These are phyloP conservation scores for Cacoxenus indagator DNA, from an alignment of 2,888 invertebrate genomes.

Conservation along the genomic window DNA sequence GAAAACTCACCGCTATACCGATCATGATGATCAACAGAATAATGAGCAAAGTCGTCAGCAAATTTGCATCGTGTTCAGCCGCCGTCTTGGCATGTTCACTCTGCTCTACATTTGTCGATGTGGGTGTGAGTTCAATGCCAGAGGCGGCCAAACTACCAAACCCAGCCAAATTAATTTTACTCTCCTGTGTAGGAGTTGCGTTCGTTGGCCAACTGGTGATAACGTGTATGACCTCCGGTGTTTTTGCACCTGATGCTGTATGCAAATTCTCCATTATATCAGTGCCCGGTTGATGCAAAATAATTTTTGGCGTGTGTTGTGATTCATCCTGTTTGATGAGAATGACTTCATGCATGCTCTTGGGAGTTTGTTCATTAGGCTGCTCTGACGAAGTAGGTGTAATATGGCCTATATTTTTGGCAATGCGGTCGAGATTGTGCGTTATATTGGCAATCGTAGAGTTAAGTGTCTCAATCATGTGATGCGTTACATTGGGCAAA, in stretches of 20 bases:
- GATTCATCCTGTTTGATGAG: constrained; percentile 65
- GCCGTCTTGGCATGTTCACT: constrained; percentile 29
- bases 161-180: constrained; percentile 53
- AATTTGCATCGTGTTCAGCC: constrained; percentile 57
- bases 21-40: constrained; percentile 64
- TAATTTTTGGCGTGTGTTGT: constrained; percentile 65
- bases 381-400: constrained; percentile 35
- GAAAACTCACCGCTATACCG: constrained; percentile 58
- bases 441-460: constrained; percentile 68
- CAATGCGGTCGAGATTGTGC: constrained; percentile 64
- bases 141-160: constrained; percentile 36
- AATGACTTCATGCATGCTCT: constrained; percentile 65
- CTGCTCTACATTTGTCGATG: constrained; percentile 4
- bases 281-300: constrained; percentile 62
- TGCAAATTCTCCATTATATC: constrained; percentile 57
- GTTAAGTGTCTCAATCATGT: constrained; percentile 67
- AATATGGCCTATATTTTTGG: constrained; percentile 60
- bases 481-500: constrained; percentile 59
- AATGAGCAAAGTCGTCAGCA: constrained; percentile 60
- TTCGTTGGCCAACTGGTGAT: constrained; percentile 54
- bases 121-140: constrained; percentile 27
- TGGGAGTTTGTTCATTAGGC: constrained; percentile 38
- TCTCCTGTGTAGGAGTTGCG: constrained; percentile 36
- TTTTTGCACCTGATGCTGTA: constrained; percentile 42
- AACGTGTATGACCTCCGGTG: constrained; percentile 69